These are phyloP conservation scores for Coturnix japonica DNA, from an alignment of 2,113 vertebrate species.

Conservation along the genomic window DNA sequence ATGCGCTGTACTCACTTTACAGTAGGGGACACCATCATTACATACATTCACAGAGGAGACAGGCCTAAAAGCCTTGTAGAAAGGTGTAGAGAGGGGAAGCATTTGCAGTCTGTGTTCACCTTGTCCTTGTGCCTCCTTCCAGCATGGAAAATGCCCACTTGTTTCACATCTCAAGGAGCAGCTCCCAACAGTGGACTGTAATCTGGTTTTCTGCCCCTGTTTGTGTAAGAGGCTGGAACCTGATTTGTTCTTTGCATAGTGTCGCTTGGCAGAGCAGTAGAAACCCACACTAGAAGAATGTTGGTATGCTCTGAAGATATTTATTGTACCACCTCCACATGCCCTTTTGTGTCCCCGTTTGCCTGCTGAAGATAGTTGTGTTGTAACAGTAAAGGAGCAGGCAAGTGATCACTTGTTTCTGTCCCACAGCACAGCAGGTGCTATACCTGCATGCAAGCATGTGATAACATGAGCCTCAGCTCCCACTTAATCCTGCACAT, in stretches of 20 bases:
- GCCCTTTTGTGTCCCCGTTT: conserved; percentile 22
- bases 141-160: not conserved
- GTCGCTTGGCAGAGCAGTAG: not conserved
- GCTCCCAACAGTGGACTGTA: not conserved
- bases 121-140: not conserved
- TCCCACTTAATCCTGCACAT: not conserved
- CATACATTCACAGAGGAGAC: not conserved
- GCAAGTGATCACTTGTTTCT: conserved; percentile 1
- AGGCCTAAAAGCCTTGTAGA: not conserved
- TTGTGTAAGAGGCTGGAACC: not conserved
- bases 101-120: not conserved
- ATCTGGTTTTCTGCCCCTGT: not conserved
- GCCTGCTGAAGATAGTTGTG: conserved; percentile 1
- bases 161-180: not conserved
- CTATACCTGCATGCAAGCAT: not conserved
- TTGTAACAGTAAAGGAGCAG: not conserved
- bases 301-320: not conserved
- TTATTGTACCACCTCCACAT: accelerated
- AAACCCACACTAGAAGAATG: not conserved
- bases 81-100: not conserved
- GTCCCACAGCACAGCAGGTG: conserved; percentile 31
- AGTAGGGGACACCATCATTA: not conserved
- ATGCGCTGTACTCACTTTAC: not conserved
- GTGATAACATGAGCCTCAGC: conserved; percentile 7
- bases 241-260: not conserved